phyloP scores from a whole-genome alignment of 1,140 invertebrate species.

The Colletes latitarsis region DNA sequence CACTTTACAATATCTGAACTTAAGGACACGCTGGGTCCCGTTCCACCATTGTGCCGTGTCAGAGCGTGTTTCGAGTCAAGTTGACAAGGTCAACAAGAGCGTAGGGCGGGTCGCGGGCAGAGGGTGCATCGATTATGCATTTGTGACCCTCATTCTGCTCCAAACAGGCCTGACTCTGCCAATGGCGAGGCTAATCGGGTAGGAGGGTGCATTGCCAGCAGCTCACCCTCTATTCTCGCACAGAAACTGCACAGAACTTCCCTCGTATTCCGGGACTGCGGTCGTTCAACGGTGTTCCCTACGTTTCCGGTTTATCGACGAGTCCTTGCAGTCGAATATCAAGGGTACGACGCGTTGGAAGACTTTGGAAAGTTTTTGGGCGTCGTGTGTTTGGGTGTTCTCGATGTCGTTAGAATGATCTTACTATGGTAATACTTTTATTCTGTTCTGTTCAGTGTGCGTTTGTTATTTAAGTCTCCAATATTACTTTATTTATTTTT shows the following conservation, averaged over 20 bases:
- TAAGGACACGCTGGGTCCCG: neutral
- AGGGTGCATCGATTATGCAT: conserved; percentile 74
- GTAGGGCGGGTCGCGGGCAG: conserved; percentile 56
- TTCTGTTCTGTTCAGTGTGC: too few relatives aligned
- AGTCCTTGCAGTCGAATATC: neutral
- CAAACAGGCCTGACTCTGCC: conserved; percentile 60
- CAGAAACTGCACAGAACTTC: conserved; percentile 14
- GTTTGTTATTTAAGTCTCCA: too few relatives aligned
- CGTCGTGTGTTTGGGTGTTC: neutral
- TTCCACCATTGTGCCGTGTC: too few relatives aligned
- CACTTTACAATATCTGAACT: neutral
- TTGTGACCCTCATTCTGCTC: conserved; percentile 70
- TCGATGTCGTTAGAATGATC: too few relatives aligned
- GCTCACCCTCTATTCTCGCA: neutral
- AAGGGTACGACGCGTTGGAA: neutral
- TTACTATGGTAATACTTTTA: too few relatives aligned
- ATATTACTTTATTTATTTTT: too few relatives aligned
- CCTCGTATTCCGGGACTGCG: conserved; percentile 1
- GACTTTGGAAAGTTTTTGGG: neutral
- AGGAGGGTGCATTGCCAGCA: conserved; percentile 13
- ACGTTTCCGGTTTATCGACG: conserved; percentile 20
- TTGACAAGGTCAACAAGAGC: conserved; percentile 58
- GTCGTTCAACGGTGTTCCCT: conserved; percentile 11
- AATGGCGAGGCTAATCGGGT: conserved; percentile 68
- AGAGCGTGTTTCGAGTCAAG: conserved; percentile 42